Evolutionary conservation across 30 jellyfish, hydroid and myxozoan species (phyloP).

Genomic region (Pelagia noctiluca): DNA sequence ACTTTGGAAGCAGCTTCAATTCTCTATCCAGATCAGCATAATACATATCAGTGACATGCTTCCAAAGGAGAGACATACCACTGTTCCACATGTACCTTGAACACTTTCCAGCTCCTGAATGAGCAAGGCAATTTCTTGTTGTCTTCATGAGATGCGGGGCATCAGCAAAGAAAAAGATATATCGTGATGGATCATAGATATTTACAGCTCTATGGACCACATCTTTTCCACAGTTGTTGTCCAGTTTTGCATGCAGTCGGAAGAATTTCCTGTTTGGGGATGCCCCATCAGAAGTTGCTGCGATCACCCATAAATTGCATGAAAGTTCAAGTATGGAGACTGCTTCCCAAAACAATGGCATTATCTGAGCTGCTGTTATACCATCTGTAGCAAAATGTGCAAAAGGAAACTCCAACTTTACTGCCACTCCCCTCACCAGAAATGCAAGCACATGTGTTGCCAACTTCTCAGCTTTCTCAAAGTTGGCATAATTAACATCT

Average conservation of each 20-base stretch:
- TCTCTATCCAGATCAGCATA: conserved; percentile 24
- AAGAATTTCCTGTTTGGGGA: conserved; percentile 33
- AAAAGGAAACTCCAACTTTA: conserved; percentile 30
- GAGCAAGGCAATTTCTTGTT: conserved; percentile 51
- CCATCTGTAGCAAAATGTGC: conserved; percentile 51
- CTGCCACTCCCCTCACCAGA: conserved; percentile 33
- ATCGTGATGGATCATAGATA: conserved; percentile 1
- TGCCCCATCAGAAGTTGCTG: conserved; percentile 61
- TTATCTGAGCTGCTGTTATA: conserved; percentile 21
- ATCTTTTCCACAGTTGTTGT: not conserved
- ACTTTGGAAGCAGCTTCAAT: conserved; percentile 13
- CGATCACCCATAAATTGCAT: conserved; percentile 49
- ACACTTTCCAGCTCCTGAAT: conserved; percentile 17
- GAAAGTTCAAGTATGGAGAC: conserved; percentile 44
- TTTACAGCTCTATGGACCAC: conserved; percentile 5
- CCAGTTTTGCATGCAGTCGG: not conserved
- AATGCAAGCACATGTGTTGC: conserved; percentile 65
- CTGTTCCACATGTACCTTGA: not conserved
- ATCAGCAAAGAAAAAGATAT: conserved; percentile 33
- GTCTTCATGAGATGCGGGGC: conserved; percentile 68
- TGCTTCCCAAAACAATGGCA: conserved; percentile 68
- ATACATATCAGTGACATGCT: not conserved
- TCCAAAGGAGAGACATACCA: not conserved
- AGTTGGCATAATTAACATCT: conserved; percentile 39
- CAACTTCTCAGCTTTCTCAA: conserved; percentile 36